A percentile compares a stretch with the other conserved stretches of the same genome.
Evolutionary conservation across 2,113 vertebrate genomes (phyloP).

Genomic region (Rhipidura dahli): DNA sequence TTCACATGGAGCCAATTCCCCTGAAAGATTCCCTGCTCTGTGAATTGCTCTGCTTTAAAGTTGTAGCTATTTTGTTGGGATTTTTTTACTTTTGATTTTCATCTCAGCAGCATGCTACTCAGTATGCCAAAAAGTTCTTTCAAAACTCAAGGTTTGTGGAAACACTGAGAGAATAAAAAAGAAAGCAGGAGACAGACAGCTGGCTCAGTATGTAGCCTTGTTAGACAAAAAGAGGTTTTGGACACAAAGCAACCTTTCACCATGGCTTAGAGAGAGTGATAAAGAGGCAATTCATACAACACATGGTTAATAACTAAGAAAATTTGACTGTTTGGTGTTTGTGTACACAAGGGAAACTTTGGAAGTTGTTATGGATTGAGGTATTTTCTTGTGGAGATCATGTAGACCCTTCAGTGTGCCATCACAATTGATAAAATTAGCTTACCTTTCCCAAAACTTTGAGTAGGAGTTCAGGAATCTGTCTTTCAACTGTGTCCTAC

Average conservation of each 20-base stretch:
- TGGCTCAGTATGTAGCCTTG: slow-evolving; percentile 26
- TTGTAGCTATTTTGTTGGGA: background rate
- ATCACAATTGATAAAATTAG: background rate
- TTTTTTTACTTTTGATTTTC: slow-evolving; percentile 31
- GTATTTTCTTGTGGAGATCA: background rate
- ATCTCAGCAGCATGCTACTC: slow-evolving; percentile 40
- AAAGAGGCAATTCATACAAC: background rate
- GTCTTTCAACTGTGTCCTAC: background rate
- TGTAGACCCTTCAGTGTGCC: background rate
- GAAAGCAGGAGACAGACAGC: slow-evolving; percentile 17
- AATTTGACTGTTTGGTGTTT: background rate
- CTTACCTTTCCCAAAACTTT: background rate
- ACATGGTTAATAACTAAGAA: slow-evolving; percentile 20
- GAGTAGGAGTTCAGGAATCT: background rate
- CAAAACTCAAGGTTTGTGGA: slow-evolving; percentile 22
- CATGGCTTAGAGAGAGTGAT: background rate
- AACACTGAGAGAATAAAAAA: slow-evolving; percentile 44
- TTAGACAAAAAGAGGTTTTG: slow-evolving; percentile 40
- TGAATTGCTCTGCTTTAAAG: slow-evolving; percentile 24
- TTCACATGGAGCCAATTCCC: slow-evolving; percentile 17
- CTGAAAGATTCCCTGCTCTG: slow-evolving; percentile 23
- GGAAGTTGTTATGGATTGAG: background rate
- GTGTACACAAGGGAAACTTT: background rate
- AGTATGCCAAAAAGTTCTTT: slow-evolving; percentile 36
- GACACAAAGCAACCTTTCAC: slow-evolving; percentile 40